These are phyloP conservation scores for Sylvia borin DNA, from an alignment of 2,797 vertebrate species.

Conservation along the genomic window DNA sequence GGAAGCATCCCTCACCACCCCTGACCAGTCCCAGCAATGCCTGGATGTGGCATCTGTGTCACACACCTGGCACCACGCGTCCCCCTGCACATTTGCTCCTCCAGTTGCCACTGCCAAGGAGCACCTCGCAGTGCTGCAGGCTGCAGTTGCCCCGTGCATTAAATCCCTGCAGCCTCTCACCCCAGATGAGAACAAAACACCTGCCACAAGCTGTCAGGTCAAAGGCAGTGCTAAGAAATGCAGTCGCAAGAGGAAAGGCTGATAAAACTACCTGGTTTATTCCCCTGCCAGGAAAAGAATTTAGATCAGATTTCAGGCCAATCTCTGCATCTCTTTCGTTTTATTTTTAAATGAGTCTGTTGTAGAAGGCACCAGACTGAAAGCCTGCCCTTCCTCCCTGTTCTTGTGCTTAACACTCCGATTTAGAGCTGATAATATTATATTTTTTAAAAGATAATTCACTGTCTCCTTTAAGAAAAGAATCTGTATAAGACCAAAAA, in stretches of 20 bases:
- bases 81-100: background rate
- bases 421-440: background rate
- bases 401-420: background rate
- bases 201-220: background rate
- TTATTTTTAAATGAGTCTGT: background rate
- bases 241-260: background rate
- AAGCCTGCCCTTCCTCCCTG: accelerated
- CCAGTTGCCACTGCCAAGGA: background rate
- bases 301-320: background rate
- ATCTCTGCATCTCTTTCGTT: background rate
- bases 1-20: background rate
- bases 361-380: background rate
- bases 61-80: background rate
- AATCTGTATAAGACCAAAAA: background rate
- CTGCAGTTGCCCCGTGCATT: background rate
- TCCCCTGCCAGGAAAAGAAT: background rate
- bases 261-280: background rate
- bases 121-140: background rate
- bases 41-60: background rate
- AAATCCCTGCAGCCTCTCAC: constrained; percentile 15
- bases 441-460: background rate
- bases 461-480: background rate
- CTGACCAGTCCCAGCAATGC: accelerated
- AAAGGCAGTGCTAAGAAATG: background rate
- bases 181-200: background rate